Evolutionary conservation across 2,797 vertebrate species (phyloP).

Genomic region (Hoplostethus mediterraneus): DNA sequence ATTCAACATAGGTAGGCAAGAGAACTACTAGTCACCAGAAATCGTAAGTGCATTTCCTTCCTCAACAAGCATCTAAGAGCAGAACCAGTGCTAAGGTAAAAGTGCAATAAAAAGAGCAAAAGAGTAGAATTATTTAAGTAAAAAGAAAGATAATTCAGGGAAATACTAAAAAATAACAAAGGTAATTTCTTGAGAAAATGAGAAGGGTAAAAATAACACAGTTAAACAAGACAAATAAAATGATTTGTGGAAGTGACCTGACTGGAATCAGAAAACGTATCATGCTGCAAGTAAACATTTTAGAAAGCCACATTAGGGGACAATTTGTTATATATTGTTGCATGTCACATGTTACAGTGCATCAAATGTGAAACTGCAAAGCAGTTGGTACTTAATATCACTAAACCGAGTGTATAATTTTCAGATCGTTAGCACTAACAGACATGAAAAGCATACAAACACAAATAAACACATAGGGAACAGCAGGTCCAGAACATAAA

Average conservation of each 20-base stretch:
- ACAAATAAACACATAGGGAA: constrained; percentile 38
- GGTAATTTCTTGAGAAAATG: not conserved
- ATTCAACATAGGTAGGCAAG: too few species aligned
- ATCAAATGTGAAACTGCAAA: constrained; percentile 43
- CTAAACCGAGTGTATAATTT: constrained; percentile 1
- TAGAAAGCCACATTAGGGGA: constrained; percentile 26
- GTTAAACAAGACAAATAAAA: not conserved
- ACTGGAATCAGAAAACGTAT: not conserved
- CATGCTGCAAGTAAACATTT: constrained; percentile 12
- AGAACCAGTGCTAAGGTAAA: too few species aligned
- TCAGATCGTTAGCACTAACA: constrained; percentile 34
- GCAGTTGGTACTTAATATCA: constrained; percentile 15
- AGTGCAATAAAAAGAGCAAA: too few species aligned
- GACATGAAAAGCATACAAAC: constrained; percentile 34
- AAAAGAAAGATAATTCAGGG: too few species aligned
- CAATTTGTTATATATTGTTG: constrained; percentile 28
- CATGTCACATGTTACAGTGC: constrained; percentile 31
- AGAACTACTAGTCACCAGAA: too few species aligned
- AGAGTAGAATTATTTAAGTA: not conserved
- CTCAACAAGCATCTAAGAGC: too few species aligned
- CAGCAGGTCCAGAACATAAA: constrained; percentile 41
- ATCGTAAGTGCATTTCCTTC: too few species aligned
- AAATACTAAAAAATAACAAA: too few species aligned
- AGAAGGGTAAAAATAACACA: not conserved
- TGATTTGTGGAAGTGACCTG: constrained; percentile 1